phyloP scores from a whole-genome alignment of 2,888 invertebrate genomes.

The Cataglyphis cursor region DNA sequence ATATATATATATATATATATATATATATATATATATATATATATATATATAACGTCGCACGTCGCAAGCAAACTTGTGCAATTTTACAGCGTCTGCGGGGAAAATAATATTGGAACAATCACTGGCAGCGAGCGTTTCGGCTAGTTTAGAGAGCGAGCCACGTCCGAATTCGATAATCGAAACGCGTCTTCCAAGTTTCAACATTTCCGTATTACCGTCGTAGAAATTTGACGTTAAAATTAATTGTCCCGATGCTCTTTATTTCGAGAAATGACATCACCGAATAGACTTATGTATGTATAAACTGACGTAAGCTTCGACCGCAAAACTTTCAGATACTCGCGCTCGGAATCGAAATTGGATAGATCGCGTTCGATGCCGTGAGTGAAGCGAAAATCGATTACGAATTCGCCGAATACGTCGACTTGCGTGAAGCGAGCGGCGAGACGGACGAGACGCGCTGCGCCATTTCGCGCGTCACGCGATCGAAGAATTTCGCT shows the following conservation, averaged over 20 bases:
- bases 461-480: constrained; percentile 38
- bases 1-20: neutral
- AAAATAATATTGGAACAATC: constrained; percentile 21
- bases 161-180: neutral
- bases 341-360: neutral
- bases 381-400: neutral
- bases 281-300: no score
- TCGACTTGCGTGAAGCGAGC: neutral
- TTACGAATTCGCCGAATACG: neutral
- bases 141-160: neutral
- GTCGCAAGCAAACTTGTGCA: constrained; percentile 19
- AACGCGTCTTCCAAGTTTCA: neutral
- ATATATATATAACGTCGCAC: neutral
- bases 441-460: constrained; percentile 1
- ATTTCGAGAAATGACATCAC: constrained; percentile 1
- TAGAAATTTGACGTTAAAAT: neutral
- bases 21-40: neutral
- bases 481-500: constrained; percentile 18
- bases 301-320: constrained; percentile 1
- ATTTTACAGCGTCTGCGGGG: neutral
- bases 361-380: neutral
- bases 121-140: neutral
- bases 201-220: neutral
- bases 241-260: neutral
- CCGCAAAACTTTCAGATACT: neutral